Conservation (phyloP, 2,888 invertebrate species). For the Julus scanicus region DNA sequence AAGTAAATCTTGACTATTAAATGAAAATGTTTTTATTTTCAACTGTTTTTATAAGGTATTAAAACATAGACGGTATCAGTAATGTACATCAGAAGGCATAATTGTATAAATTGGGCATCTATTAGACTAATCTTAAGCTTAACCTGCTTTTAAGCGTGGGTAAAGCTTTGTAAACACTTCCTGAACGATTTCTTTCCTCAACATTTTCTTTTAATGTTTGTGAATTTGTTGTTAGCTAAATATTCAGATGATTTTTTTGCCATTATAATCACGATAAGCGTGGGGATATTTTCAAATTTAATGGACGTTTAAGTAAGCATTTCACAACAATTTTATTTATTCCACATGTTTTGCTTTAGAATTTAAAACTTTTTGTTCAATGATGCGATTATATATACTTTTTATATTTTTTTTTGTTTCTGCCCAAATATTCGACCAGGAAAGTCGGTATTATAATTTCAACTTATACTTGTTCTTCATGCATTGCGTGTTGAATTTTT, state of each 20-base stretch:
- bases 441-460: not conserved
- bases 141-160: constrained; percentile 17
- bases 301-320: not conserved
- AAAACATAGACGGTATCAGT: not conserved
- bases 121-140: constrained; percentile 4
- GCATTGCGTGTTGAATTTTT: not conserved
- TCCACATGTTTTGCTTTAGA: not conserved
- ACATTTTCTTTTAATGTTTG: not conserved
- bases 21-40: not conserved
- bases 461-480: not conserved
- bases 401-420: not conserved
- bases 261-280: not conserved
- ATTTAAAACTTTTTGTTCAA: not conserved
- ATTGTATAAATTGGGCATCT: constrained; percentile 21
- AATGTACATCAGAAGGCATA: not conserved
- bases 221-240: not conserved
- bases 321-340: not conserved
- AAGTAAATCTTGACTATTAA: not conserved
- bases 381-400: not conserved
- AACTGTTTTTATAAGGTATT: not conserved
- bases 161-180: not conserved
- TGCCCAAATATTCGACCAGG: not conserved
- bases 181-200: not conserved
- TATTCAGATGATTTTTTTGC: not conserved
- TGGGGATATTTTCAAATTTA: not conserved